Conservation (phyloP, 2,888 invertebrate species). For the Caradrina kadenii region DNA sequence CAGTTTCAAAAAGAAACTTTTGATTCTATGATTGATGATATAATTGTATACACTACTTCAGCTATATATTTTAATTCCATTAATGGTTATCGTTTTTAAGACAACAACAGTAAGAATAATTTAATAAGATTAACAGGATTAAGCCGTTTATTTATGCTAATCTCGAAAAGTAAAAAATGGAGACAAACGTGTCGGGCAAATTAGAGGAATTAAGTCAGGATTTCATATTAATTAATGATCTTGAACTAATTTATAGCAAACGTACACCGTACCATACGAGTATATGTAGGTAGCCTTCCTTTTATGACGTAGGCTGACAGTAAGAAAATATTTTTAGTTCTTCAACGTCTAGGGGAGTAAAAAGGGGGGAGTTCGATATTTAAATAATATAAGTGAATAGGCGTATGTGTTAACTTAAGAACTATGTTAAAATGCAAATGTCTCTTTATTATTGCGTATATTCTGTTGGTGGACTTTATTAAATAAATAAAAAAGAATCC, state of each 20-base stretch:
- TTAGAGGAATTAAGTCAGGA: conserved; percentile 55
- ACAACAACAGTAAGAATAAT: conserved; percentile 54
- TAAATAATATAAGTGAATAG: no score
- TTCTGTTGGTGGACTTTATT: no score
- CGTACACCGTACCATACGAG: background rate
- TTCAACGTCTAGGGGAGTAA: no score
- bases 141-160: conserved; percentile 54
- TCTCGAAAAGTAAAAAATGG: conserved; percentile 52
- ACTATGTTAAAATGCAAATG: no score
- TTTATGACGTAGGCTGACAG: no score
- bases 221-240: conserved; percentile 54
- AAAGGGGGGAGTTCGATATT: no score
- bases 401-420: no score
- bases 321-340: no score
- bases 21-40: conserved; percentile 17
- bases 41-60: background rate
- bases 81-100: conserved; percentile 46
- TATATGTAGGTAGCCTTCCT: background rate
- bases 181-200: conserved; percentile 57
- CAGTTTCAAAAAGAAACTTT: conserved; percentile 46
- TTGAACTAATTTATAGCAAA: conserved; percentile 39
- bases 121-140: conserved; percentile 53
- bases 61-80: conserved; percentile 37
- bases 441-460: no score
- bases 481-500: no score